phyloP scores from a whole-genome alignment of 1,140 invertebrate genomes.

The Drosophila lini region DNA sequence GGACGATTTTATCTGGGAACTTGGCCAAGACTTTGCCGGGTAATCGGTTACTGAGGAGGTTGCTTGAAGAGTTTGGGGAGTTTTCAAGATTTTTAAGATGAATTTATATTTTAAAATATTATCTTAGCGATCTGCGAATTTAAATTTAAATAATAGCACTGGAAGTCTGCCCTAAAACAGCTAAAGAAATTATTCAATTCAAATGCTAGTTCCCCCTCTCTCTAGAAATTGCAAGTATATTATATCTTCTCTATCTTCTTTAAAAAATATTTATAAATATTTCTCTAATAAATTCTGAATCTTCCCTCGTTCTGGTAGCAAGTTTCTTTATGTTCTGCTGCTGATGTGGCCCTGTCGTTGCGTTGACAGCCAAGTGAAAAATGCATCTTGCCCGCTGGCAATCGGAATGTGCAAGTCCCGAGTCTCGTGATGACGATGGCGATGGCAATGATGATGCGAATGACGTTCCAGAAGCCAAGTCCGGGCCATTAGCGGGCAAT shows the following conservation, averaged over 20 bases:
- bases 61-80: background rate
- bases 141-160: no score
- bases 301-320: conserved; percentile 23
- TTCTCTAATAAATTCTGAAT: background rate
- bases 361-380: conserved; percentile 76
- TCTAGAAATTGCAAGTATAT: no score
- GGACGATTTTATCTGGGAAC: conserved; percentile 56
- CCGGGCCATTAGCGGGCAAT: conserved; percentile 74
- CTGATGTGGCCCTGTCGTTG: conserved; percentile 34
- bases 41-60: conserved; percentile 37
- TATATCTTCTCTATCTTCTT: no score
- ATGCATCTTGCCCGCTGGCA: conserved; percentile 74
- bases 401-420: conserved; percentile 48
- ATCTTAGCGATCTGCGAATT: no score
- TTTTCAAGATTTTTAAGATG: background rate
- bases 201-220: no score
- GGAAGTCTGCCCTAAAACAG: no score
- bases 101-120: no score
- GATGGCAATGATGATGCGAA: conserved; percentile 63
- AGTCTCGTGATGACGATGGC: conserved; percentile 17
- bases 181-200: no score
- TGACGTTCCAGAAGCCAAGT: conserved; percentile 63
- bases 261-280: background rate
- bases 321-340: conserved; percentile 61
- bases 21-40: conserved; percentile 55